Percentiles rank a stretch among this genome's conserved stretches.
These are phyloP conservation scores for Agrochola lychnidis DNA, from an alignment of 2,888 invertebrate species.

Conservation along the genomic window DNA sequence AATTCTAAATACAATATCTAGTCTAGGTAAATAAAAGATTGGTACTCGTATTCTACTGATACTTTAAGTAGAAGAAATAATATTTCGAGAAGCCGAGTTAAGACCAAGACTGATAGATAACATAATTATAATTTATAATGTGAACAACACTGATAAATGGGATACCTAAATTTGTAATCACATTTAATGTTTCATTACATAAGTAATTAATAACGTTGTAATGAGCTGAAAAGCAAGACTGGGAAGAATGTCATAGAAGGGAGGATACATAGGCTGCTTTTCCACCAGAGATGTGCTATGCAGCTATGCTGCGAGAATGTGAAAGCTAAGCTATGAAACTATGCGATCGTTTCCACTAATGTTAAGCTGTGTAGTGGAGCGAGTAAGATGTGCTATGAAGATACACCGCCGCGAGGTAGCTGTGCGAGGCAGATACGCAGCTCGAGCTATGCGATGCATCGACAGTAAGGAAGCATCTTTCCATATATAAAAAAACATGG, in stretches of 20 bases:
- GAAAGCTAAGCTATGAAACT: too few species aligned
- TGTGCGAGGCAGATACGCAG: too few species aligned
- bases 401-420: too few species aligned
- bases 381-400: too few species aligned
- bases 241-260: background rate
- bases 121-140: background rate
- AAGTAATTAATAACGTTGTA: background rate
- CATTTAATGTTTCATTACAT: background rate
- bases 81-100: background rate
- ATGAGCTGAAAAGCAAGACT: background rate
- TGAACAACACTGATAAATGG: conserved; percentile 13
- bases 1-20: conserved; percentile 14
- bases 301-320: too few species aligned
- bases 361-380: too few species aligned
- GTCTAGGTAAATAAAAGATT: conserved; percentile 9
- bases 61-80: background rate
- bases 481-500: too few species aligned
- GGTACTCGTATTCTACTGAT: background rate
- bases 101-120: conserved; percentile 4
- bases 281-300: too few species aligned
- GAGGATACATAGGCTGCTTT: background rate
- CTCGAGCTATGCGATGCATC: too few species aligned
- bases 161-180: conserved; percentile 8
- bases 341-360: too few species aligned
- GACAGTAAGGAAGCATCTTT: too few species aligned